Base-by-base conservation (phyloP, 2,888 invertebrate genomes). In the Cyrtodaria siliqua region DNA sequence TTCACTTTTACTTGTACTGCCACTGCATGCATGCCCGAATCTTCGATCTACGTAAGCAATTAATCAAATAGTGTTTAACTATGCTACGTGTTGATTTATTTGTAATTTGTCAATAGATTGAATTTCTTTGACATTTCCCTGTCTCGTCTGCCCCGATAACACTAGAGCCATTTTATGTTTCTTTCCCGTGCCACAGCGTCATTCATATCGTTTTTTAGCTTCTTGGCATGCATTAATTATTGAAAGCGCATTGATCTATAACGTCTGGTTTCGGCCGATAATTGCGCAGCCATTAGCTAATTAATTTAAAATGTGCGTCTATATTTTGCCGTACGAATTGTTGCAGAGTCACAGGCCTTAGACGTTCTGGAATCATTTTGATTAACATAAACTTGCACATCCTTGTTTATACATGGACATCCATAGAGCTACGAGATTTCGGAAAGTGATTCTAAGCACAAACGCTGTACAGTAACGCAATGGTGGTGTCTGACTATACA, bases 241-340 rank as follows among this genome's bases (percentile, higher is more conserved):
- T 62, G 47, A 70, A 27, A 44, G 38, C 23, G 42, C 49, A 62
- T 61, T 57, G 62, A 70, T 70, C 27, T 24, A 47, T 26, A 23
- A 18, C 44, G 62, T 56, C 70, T 70, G 70, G 56, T 18, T 24
- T 38, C 23, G 53, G 24, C 42, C 55, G 55, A 47, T 60, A 61
- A 69, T 61, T 69, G 56, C 53, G 42, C 49, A 24, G 55, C 69
- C 69, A 69, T 69, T 69, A 61, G 55, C 61, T 69, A 61, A 69
- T 66, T 66, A 66, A 56, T 66, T 66, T 66, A 56, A 55, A 66
- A 53, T 47, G 27, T 42, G 49, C 12, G 33, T 33, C n/a, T n/a
- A n/a, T n/a, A n/a, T n/a, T n/a, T n/a, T n/a, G n/a, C n/a, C n/a
- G n/a, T n/a, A n/a, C n/a, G n/a, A n/a, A n/a, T n/a, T n/a, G n/a